These are phyloP conservation scores for Cassiopea andromeda DNA, from an alignment of 30 jellyfish, hydroid and myxozoan genomes.

Conservation along the genomic window DNA sequence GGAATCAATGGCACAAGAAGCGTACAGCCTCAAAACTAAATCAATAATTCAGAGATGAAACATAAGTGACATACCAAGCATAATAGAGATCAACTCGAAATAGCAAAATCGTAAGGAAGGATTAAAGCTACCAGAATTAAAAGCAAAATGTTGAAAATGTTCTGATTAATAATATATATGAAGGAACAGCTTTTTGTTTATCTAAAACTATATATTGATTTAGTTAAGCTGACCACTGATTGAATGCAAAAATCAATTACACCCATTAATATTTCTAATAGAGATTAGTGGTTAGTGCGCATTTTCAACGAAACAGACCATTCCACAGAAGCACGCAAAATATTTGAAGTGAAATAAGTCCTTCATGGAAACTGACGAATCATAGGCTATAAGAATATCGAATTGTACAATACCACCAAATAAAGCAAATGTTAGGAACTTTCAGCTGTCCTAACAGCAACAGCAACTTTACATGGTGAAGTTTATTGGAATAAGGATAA, in stretches of 20 bases:
- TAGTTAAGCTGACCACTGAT: background rate
- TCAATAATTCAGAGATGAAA: slow-evolving; percentile 4
- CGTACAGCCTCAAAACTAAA: background rate
- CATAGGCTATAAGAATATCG: too few species aligned
- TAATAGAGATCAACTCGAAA: slow-evolving; percentile 9
- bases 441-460: too few species aligned
- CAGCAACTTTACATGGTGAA: too few species aligned
- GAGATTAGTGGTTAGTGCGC: background rate
- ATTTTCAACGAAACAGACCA: too few species aligned
- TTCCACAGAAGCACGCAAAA: too few species aligned
- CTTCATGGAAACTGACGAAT: too few species aligned
- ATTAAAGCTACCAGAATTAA: slow-evolving; percentile 9
- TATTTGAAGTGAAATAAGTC: too few species aligned
- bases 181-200: background rate
- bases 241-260: background rate
- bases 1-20: background rate
- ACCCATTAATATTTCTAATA: background rate
- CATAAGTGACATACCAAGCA: slow-evolving; percentile 3
- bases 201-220: background rate
- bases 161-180: background rate
- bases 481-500: too few species aligned
- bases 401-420: too few species aligned
- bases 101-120: slow-evolving; percentile 12
- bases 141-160: background rate
- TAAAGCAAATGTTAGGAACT: too few species aligned